phyloP scores from a whole-genome alignment of 2,113 vertebrate species.

The Crotalus horridus region DNA sequence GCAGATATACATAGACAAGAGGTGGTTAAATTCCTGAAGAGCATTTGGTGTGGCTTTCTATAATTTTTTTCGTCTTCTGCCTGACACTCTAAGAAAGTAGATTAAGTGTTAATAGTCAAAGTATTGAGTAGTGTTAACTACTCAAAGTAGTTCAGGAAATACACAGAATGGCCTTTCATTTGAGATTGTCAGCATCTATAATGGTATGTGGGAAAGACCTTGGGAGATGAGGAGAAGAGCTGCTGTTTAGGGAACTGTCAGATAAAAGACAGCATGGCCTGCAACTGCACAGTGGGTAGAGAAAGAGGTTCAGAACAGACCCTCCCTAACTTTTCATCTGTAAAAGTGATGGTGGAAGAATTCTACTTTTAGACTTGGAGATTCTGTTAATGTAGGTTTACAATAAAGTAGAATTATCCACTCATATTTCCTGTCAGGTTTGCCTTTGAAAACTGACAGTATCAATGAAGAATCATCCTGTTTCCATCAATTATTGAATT shows the following conservation, averaged over 20 bases:
- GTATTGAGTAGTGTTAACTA: too few species aligned
- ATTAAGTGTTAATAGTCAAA: too few species aligned
- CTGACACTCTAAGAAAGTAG: too few species aligned
- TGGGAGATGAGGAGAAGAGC: background rate
- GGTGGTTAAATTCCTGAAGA: too few species aligned
- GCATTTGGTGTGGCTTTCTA: too few species aligned
- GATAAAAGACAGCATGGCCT: background rate
- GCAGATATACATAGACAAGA: too few species aligned
- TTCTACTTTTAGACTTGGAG: background rate
- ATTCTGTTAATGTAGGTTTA: background rate
- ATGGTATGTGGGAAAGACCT: background rate
- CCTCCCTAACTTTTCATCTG: background rate
- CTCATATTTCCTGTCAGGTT: background rate
- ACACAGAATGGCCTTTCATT: too few species aligned
- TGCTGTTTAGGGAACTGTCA: too few species aligned
- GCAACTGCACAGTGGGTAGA: background rate
- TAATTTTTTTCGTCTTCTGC: too few species aligned
- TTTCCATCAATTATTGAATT: background rate
- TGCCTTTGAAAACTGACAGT: background rate
- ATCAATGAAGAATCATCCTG: background rate
- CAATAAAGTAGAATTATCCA: background rate
- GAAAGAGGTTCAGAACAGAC: background rate
- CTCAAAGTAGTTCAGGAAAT: too few species aligned
- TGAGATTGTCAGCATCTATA: too few species aligned
- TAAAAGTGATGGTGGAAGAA: background rate